phyloP scores from a whole-genome alignment of 2,113 vertebrate species.

The Pygoscelis antarcticus region DNA sequence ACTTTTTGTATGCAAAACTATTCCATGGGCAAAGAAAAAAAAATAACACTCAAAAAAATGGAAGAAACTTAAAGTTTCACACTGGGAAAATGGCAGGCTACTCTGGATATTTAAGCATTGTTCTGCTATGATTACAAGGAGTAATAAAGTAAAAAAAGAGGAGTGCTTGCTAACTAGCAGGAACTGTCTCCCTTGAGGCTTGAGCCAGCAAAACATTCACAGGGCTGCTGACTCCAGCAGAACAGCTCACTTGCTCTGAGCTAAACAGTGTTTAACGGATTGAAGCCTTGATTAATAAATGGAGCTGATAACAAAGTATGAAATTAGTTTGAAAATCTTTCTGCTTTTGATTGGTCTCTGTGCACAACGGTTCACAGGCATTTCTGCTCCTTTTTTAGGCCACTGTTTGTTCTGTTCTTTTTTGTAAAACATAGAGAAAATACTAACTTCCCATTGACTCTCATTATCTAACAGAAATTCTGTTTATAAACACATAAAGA shows the following conservation, averaged over 20 bases:
- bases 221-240: not conserved
- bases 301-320: not conserved
- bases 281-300: not conserved
- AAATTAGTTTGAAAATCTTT: not conserved
- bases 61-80: not conserved
- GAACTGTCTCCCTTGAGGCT: not conserved
- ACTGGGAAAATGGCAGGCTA: not conserved
- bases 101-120: not conserved
- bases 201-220: not conserved
- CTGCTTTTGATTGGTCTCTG: not conserved
- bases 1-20: not conserved
- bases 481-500: not conserved
- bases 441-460: not conserved
- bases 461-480: not conserved
- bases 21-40: not conserved
- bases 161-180: not conserved
- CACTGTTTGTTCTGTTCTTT: not conserved
- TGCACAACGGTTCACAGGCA: not conserved
- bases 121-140: not conserved
- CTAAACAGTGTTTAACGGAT: not conserved
- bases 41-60: not conserved
- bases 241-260: not conserved
- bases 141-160: not conserved
- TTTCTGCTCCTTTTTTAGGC: not conserved
- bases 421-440: not conserved